Base-by-base conservation (phyloP, 2,888 invertebrate species). In the Spodoptera littoralis region DNA sequence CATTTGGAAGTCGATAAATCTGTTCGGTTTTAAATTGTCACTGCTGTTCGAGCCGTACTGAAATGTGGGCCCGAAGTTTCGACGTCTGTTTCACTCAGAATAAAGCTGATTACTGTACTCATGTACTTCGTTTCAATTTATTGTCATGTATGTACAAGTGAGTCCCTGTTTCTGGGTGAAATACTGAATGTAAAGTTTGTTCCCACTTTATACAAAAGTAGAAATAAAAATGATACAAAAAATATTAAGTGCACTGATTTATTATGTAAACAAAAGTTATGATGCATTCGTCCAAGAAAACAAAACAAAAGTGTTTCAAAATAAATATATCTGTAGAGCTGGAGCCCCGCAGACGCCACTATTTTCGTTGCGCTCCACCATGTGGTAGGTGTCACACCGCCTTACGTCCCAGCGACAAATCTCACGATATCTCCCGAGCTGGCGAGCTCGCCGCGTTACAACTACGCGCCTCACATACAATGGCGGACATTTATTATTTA, bases 401-500 rank as follows among this genome's bases (percentile, higher is more conserved):
- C 55, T 71, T 70, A 70, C 52, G 63, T 57, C 47, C 48, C 54
- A 46, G 44, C 72, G 65, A 75, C 72, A 75, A 76, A 79, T 80
- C 77, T 74, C 76, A 76, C 82, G 77, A 60, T 74, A 76, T 57
- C 68, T 74, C 73, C 71, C 62, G 56, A 70, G 36, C 36, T 36
- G 36, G 8, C 36, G 36, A 36, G 75, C 71, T 60, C 46, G 70
- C 51, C 79, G 75, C 79, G 60, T 68, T 76, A 65, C 47, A 63
- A 76, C 76, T 73, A 78, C 80, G 76, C 67, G 76, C 58, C 70
- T 76, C 78, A 71, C 79, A 65, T 81, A 84, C 80, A 83, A 81
- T 79, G 74, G 76, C 73, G 66, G 73, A 80, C 88, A 88, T 91
- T 88, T 88, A 90, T 91, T 90, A 91, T 90, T 90, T 85, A 89